Evolutionary conservation across 2,113 vertebrate species (phyloP).

Genomic region (Cheilinus undulatus): DNA sequence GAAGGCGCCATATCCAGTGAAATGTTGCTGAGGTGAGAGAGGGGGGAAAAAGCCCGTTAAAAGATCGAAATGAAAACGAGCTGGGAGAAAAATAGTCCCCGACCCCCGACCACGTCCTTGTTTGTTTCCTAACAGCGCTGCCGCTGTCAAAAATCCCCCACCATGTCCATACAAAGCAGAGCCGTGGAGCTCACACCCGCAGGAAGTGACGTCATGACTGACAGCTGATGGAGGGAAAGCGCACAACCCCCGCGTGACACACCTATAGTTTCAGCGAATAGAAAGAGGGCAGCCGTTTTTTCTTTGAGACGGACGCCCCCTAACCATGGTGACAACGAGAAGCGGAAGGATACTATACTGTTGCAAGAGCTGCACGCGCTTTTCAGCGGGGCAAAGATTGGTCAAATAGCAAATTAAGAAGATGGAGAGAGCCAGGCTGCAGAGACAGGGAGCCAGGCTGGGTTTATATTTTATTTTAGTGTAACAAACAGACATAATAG

Average conservation of each 20-base stretch:
- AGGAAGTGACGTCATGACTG: constrained; percentile 78
- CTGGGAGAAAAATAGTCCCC: constrained; percentile 34
- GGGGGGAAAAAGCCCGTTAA: too few species aligned
- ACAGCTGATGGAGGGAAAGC: constrained; percentile 39
- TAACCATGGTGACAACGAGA: constrained; percentile 28
- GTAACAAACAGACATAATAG: background rate
- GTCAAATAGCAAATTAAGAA: background rate
- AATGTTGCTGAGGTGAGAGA: constrained; percentile 18
- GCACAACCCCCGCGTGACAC: constrained; percentile 77
- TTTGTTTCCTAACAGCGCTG: constrained; percentile 62
- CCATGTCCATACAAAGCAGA: constrained; percentile 69
- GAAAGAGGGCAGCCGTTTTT: constrained; percentile 26
- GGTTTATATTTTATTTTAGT: background rate
- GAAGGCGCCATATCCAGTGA: constrained; percentile 65
- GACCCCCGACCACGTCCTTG: constrained; percentile 64
- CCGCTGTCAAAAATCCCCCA: constrained; percentile 83
- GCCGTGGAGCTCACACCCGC: constrained; percentile 58
- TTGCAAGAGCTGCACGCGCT: background rate
- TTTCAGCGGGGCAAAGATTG: background rate
- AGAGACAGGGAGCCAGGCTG: fast-evolving
- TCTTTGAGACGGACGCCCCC: constrained; percentile 63
- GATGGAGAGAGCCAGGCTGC: background rate
- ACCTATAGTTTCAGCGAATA: constrained; percentile 82
- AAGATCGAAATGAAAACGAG: constrained; percentile 10
- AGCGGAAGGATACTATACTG: background rate